Percentiles rank a stretch among this genome's conserved stretches.
These are phyloP conservation scores for Platycheirus albimanus DNA, from an alignment of 2,888 invertebrate species.

Conservation along the genomic window DNA sequence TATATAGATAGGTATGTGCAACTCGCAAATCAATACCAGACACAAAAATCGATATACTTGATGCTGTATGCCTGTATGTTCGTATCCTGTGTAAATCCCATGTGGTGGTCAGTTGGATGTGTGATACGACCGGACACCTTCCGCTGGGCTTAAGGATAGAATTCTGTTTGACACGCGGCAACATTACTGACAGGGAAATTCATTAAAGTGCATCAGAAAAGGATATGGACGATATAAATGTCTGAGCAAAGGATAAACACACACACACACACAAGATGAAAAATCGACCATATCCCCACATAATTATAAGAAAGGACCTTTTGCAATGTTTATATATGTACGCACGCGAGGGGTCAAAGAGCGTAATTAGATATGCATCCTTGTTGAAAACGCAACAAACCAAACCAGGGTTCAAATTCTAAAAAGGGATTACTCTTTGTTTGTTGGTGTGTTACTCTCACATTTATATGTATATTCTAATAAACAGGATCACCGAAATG, in stretches of 20 bases:
- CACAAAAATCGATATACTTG: constrained; percentile 71
- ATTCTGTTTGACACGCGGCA: constrained; percentile 54
- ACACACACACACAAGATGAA: background rate
- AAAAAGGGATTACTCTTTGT: constrained; percentile 14
- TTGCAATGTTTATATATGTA: constrained; percentile 45
- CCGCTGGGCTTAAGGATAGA: constrained; percentile 22
- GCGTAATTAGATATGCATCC: constrained; percentile 72
- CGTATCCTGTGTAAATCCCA: constrained; percentile 13
- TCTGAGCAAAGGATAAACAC: constrained; percentile 14
- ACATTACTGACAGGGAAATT: constrained; percentile 50
- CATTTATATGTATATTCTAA: too few species aligned
- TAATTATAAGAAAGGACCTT: constrained; percentile 25
- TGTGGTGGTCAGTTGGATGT: constrained; percentile 33
- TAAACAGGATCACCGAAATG: constrained; percentile 32
- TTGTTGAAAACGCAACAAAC: constrained; percentile 67
- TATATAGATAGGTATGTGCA: constrained; percentile 22
- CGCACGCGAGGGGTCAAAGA: constrained; percentile 61
- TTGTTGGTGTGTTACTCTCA: constrained; percentile 25
- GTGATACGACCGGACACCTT: constrained; percentile 58
- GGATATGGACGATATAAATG: constrained; percentile 1
- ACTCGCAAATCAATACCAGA: constrained; percentile 67
- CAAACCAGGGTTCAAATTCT: constrained; percentile 49
- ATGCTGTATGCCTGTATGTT: constrained; percentile 30
- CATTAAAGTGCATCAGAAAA: constrained; percentile 53
- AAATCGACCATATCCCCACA: constrained; percentile 18